Evolutionary conservation across 2,888 invertebrate genomes (phyloP).

Genomic region (Lycaena phlaeas): DNA sequence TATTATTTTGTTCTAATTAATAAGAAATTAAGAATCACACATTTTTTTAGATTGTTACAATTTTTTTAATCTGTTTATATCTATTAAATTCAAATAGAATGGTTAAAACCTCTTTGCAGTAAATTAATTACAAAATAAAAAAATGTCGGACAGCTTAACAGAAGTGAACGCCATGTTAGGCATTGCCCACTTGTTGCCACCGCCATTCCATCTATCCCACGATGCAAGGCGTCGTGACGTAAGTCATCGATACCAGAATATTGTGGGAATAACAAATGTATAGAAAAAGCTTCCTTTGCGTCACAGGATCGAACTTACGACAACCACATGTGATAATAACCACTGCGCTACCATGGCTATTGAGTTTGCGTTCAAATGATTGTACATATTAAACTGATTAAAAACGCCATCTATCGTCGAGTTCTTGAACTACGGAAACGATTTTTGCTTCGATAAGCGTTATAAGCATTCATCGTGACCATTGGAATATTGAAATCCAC

Average conservation of each 20-base stretch:
- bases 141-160: slow-evolving; percentile 62
- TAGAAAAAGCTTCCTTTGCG: not conserved
- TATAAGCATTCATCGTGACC: too few species aligned
- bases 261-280: slow-evolving; percentile 28
- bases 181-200: slow-evolving; percentile 62
- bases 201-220: slow-evolving; percentile 55
- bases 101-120: too few species aligned
- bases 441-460: not conserved
- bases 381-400: slow-evolving; percentile 5
- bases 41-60: too few species aligned
- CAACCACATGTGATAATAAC: not conserved
- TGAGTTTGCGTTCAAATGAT: not conserved
- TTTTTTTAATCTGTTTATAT: too few species aligned
- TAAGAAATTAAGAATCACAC: too few species aligned
- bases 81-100: too few species aligned
- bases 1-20: too few species aligned
- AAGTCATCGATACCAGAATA: slow-evolving; percentile 33
- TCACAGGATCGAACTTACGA: slow-evolving; percentile 18
- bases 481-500: slow-evolving; percentile 8
- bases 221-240: slow-evolving; percentile 34
- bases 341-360: slow-evolving; percentile 7
- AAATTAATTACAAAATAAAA: too few species aligned
- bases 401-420: slow-evolving; percentile 2
- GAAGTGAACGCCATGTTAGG: slow-evolving; percentile 57
- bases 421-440: not conserved